Conservation (phyloP, 2,888 invertebrate species). For the Emmelina monodactyla region DNA sequence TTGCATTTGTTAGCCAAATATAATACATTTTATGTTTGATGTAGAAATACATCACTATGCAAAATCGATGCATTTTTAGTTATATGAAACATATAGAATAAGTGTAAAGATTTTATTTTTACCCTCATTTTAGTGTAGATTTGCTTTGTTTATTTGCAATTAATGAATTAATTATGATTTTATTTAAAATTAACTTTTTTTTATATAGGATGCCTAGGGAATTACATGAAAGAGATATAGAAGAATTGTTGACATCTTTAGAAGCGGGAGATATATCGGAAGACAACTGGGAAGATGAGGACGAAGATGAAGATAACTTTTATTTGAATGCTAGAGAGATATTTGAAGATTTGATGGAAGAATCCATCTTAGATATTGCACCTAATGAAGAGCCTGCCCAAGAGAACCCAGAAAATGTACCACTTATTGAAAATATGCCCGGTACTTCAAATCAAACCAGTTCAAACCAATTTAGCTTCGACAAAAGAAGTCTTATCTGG, state of each 20-base stretch:
- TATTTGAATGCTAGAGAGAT: conserved; percentile 23
- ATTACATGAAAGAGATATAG: conserved; percentile 22
- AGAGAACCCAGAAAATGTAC: conserved; percentile 22
- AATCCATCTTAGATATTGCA: conserved; percentile 20
- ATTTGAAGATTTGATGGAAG: conserved; percentile 26
- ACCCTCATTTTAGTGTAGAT: no score
- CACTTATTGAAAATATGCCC: conserved; percentile 22
- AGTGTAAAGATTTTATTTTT: no score
- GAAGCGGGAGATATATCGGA: conserved; percentile 24
- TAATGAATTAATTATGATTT: conserved; percentile 23
- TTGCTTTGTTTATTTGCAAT: conserved; percentile 25
- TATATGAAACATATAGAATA: no score
- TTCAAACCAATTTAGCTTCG: conserved; percentile 24
- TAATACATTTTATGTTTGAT: no score
- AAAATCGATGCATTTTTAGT: no score
- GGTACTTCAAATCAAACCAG: conserved; percentile 19
- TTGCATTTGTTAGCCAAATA: no score
- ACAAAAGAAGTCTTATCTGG: conserved; percentile 26
- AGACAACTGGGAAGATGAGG: conserved; percentile 22
- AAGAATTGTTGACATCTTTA: conserved; percentile 21
- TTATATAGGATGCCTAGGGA: conserved; percentile 25
- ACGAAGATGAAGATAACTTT: conserved; percentile 22
- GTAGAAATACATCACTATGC: conserved; percentile 24
- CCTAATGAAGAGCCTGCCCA: conserved; percentile 24
- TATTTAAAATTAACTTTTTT: conserved; percentile 23